Evolutionary conservation across 2,888 invertebrate genomes (phyloP), one percentile per base, ranked within the genome.

Genomic region (Patella pellucida): DNA sequence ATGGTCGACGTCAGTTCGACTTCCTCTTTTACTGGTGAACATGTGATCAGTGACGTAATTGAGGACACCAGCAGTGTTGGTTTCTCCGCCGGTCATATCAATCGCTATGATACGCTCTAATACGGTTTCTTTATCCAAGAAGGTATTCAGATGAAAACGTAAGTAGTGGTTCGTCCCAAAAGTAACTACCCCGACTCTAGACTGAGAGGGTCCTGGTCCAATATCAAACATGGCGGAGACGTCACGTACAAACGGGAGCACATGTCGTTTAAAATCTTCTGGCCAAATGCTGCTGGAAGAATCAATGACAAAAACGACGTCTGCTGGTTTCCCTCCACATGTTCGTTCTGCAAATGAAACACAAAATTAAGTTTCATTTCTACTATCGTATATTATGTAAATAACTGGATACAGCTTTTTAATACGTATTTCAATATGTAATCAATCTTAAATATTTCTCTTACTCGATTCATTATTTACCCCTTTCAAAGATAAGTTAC

Each of bases 251-350:
- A 88, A 88, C 16, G 72, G 71, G 7, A 82, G 75, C 23, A 78
- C 75, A 76, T 87, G 87, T 16, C 81, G 81, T 15, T 71, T 76
- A 78, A 87, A 89, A 76, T 89, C 85, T 2, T 76, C 76, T 1
- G 68, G 73, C 85, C 86, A 87, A 54, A 89, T 88, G 72, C 87
- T 88, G 27, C 78, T 82, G 3, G 88, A 88, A 3, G 85, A 82
- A 76, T 85, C 85, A 52, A 86, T 75, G 15, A 85, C 77, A 76
- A 85, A 86, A 41, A 88, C 82, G 7, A 85, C 73, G 73, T 86
- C 84, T 7, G 87, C 84, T 2, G 86, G 80, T 56, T 82, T 77
- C 52, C 84, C 79, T 31, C 84, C 27, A 74, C 74, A 74, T 2
- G 62, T 62, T 62, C 62, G 19, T 9, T 12, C 62, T 62, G 62